Percentiles rank a stretch among this genome's conserved stretches.
Evolutionary conservation across 1,140 invertebrate genomes (phyloP).

Genomic region (Sycophila sp.): DNA sequence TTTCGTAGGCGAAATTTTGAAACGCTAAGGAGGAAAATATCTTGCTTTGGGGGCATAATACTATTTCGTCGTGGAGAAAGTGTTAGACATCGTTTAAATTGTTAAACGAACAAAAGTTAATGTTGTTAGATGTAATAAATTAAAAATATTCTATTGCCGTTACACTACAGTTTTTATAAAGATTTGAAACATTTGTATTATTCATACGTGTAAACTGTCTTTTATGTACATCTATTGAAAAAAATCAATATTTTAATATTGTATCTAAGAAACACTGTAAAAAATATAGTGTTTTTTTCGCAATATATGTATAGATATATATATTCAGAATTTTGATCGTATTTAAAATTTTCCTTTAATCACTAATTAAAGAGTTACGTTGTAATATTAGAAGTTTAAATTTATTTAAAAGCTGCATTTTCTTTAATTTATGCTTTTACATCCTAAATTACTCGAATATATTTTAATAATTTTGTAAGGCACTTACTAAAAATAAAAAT

Average conservation of each 20-base stretch:
- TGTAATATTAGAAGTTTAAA: conserved; percentile 9
- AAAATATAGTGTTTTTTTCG: neutral
- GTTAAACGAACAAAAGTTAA: too few species aligned
- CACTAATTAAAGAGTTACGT: conserved; percentile 3
- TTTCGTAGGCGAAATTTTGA: neutral
- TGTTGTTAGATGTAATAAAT: conserved; percentile 24
- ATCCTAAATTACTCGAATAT: conserved; percentile 32
- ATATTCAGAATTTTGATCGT: conserved; percentile 16
- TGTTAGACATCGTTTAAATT: too few species aligned
- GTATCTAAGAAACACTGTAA: neutral
- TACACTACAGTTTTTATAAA: conserved; percentile 37
- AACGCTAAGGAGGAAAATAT: neutral
- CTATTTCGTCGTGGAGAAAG: too few species aligned
- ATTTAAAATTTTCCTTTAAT: conserved; percentile 2
- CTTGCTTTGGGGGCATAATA: too few species aligned
- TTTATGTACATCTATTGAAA: conserved; percentile 28
- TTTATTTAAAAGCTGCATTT: too few species aligned
- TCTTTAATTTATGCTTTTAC: conserved; percentile 2
- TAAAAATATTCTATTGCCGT: conserved; percentile 14
- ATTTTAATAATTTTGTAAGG: conserved; percentile 24
- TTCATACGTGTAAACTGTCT: neutral
- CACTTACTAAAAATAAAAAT: conserved; percentile 28
- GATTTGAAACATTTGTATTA: conserved; percentile 1
- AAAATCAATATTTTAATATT: conserved; percentile 5
- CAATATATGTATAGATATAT: too few species aligned